These are phyloP conservation scores for Avahi laniger DNA, from an alignment of 2,797 vertebrate species.

Conservation along the genomic window DNA sequence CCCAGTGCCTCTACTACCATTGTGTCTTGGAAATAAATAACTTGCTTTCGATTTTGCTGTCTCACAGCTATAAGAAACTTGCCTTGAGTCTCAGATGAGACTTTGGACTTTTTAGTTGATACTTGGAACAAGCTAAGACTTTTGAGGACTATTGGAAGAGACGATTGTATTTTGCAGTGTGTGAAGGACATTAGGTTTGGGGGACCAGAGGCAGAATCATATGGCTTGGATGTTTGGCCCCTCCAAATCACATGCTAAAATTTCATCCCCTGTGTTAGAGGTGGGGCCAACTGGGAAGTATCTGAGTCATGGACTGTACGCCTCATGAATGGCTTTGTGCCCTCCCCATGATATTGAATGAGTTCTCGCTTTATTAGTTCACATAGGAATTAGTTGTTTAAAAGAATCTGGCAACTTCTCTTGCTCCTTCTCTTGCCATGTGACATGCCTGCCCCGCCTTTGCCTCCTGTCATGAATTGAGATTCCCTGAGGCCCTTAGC, in stretches of 20 bases:
- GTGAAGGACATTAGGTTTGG: not conserved
- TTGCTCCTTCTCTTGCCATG: not conserved
- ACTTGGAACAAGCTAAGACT: not conserved
- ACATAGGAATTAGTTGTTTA: not conserved
- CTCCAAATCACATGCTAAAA: not conserved
- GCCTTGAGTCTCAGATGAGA: not conserved
- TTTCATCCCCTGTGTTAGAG: not conserved
- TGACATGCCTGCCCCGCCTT: not conserved
- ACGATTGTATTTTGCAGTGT: not conserved
- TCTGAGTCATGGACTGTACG: not conserved
- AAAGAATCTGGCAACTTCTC: not conserved
- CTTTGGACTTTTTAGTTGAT: not conserved
- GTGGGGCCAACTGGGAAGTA: not conserved
- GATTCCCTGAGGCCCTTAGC: not conserved
- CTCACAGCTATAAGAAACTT: not conserved
- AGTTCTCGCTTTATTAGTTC: not conserved
- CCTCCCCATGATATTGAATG: not conserved
- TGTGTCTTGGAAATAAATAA: not conserved
- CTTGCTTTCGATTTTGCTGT: not conserved
- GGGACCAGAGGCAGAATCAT: not conserved
- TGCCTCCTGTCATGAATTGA: not conserved
- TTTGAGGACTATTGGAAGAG: not conserved
- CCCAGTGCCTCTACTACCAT: not conserved
- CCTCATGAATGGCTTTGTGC: not conserved
- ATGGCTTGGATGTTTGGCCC: not conserved